Base-by-base conservation (phyloP, 2,113 vertebrate genomes). In the Lepus timidus region DNA sequence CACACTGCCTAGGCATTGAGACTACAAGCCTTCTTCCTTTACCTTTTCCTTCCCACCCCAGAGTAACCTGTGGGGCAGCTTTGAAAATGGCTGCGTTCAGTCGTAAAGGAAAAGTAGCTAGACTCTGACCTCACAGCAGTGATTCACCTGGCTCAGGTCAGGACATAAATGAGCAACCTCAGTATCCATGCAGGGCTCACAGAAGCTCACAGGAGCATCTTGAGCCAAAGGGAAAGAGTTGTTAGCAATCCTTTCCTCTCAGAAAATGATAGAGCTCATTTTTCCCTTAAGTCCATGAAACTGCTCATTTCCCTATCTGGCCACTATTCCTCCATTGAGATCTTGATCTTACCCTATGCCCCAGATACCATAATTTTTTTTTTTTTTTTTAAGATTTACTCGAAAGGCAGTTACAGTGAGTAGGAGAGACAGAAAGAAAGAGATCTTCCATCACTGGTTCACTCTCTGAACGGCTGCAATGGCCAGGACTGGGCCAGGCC, bases 291-390 rank as follows among this genome's bases (percentile, higher is more conserved):
- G 64, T 2, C 33, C 33, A 22, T 3, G 9, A 82, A 31, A 36
- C 51, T 78, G 7, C 13, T 61, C 58, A 85, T 33, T 85, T 13
- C 65, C 52, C 64, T 87, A 68, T 79, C 10, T 61, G 27, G 58
- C n/a, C 39, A 74, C 68, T 31, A 61, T 25, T 81, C 33, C 68
- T 31, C 90, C 25, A 76, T 3, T 70, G 61, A 95, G 52, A 91
- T 44, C 33, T 93, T 29, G 14, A 88, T 86, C 94, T 94, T 93
- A 25, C 22, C 64, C 33, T 52, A 91, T 52, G 51, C 68, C 65
- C 79, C 29, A 90, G 6, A 73, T 25, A 93, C 6, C 70, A 79
- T 11, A 71, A 11, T 55, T n/a, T 55, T 55, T 55, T 55, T 55
- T 55, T 55, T 55, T 17, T 55, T 55, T 55, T 55, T 11, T 17